Conservation (phyloP, 2,888 invertebrate species). For the Drosophila formosana region DNA sequence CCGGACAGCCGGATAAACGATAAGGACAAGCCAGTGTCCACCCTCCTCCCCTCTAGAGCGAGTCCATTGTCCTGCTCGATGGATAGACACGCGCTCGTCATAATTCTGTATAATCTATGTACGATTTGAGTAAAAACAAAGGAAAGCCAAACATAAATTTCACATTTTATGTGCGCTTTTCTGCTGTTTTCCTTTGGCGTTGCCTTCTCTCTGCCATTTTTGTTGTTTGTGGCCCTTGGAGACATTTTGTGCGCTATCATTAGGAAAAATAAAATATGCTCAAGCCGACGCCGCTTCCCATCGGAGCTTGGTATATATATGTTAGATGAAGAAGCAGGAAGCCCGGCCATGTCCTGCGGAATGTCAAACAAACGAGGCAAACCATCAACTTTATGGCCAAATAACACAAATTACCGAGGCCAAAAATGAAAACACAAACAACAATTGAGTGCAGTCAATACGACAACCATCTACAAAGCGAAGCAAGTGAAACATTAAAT, state of each 20-base stretch:
- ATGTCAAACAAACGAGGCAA: conserved; percentile 80
- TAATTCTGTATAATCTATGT: conserved; percentile 82
- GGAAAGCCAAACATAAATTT: conserved; percentile 78
- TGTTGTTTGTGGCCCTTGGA: conserved; percentile 57
- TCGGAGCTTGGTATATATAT: conserved; percentile 13
- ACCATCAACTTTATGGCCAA: conserved; percentile 77
- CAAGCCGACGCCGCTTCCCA: conserved; percentile 33
- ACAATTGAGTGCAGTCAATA: conserved; percentile 53
- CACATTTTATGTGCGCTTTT: conserved; percentile 79
- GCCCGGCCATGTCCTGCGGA: conserved; percentile 73
- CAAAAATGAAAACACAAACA: conserved; percentile 52
- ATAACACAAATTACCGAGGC: conserved; percentile 66
- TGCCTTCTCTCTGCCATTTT: conserved; percentile 11
- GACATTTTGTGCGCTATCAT: conserved; percentile 77
- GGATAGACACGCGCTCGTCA: conserved; percentile 81
- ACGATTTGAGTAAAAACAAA: conserved; percentile 82
- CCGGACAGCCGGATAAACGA: conserved; percentile 20
- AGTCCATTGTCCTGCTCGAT: conserved; percentile 75
- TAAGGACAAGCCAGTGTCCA: conserved; percentile 31
- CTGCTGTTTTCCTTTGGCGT: conserved; percentile 14
- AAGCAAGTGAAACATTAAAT: conserved; percentile 25
- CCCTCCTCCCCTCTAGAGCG: conserved; percentile 13
- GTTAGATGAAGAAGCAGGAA: not conserved
- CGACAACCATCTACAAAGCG: conserved; percentile 28
- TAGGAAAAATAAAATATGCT: conserved; percentile 81